Base-by-base conservation (phyloP, 1,140 invertebrate genomes). In the Eupristina koningsbergeri region DNA sequence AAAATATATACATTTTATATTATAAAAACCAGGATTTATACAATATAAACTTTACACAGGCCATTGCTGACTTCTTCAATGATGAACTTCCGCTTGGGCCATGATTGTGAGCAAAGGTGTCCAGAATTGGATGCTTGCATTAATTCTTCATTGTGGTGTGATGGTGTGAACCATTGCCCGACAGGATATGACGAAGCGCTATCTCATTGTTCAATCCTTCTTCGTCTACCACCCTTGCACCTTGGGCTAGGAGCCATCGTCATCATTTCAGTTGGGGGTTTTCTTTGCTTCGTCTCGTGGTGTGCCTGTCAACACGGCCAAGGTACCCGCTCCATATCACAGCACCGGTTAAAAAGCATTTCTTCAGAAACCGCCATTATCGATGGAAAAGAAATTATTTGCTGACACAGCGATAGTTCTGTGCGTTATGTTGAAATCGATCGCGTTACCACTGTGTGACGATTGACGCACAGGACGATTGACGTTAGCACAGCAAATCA, bases 361-460 rank as follows among this genome's bases (percentile, higher is more conserved):
- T 95, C 95, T 83, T 96, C 94, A 86, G 96, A 96, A 91, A 96
- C 95, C 77, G 95, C 95, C 81, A 95, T 96, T 86, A 94, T 96
- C 89, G 96, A 96, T 87, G 95, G 96, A 87, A 96, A 97, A 91
- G 96, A 97, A 92, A 95, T 97, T 92, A 96, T 97, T 94, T 97
- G 96, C 96, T 97, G 96, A 97, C 96, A 96, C 94, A 96, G 94
- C 95, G 96, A 97, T 94, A 96, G 96, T 96, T 97, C 96, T 95
- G 96, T 97, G 92, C 96, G 96, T 91, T 97, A 97, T 93, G 96
- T 97, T 89, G 96, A 97, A 93, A 95, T 97, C 85, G 96, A 97
- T 92, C 94, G 96, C 85, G 96, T 97, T 86, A 97, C 96, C 87
- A 97, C 96, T 79, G 96, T 97, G 94, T 97, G 96, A 97, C 94